Conservation (phyloP, 2,888 invertebrate species). For the Oligia strigilis region DNA sequence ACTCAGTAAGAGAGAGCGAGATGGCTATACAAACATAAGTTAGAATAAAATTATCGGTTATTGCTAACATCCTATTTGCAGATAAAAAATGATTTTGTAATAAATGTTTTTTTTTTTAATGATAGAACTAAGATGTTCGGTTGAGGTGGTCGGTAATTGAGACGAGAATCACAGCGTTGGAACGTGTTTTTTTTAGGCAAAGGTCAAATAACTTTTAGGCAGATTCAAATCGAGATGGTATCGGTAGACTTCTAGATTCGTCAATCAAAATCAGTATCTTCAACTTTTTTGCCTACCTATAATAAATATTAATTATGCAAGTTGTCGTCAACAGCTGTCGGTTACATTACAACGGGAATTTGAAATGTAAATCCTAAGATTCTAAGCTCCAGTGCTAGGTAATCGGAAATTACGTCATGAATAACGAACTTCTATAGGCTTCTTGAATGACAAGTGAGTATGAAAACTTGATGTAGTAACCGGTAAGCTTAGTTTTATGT, state of each 20-base stretch:
- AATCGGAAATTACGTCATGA: slow-evolving; percentile 41
- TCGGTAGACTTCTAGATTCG: neutral
- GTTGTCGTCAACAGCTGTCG: slow-evolving; percentile 1
- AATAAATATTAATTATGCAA: too few species aligned
- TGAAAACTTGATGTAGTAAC: slow-evolving; percentile 4
- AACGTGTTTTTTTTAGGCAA: neutral
- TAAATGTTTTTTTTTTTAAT: slow-evolving; percentile 26
- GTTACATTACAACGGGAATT: slow-evolving; percentile 35
- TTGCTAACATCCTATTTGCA: slow-evolving; percentile 62
- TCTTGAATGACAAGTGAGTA: slow-evolving; percentile 34
- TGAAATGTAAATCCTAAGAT: slow-evolving; percentile 41
- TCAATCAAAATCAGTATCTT: neutral
- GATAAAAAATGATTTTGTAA: slow-evolving; percentile 56
- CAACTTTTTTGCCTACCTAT: neutral
- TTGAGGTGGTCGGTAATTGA: neutral
- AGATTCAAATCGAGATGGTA: neutral
- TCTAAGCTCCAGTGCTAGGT: slow-evolving; percentile 9
- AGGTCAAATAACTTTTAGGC: neutral
- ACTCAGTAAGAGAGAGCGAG: slow-evolving; percentile 36
- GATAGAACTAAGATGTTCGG: neutral
- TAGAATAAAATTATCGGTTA: slow-evolving; percentile 55
- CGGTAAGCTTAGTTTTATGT: neutral
- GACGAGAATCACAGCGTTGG: neutral
- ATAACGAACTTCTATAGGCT: slow-evolving; percentile 13
- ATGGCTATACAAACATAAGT: slow-evolving; percentile 54